Base-by-base conservation (phyloP, 2,797 vertebrate species). In the Myotis planiceps region DNA sequence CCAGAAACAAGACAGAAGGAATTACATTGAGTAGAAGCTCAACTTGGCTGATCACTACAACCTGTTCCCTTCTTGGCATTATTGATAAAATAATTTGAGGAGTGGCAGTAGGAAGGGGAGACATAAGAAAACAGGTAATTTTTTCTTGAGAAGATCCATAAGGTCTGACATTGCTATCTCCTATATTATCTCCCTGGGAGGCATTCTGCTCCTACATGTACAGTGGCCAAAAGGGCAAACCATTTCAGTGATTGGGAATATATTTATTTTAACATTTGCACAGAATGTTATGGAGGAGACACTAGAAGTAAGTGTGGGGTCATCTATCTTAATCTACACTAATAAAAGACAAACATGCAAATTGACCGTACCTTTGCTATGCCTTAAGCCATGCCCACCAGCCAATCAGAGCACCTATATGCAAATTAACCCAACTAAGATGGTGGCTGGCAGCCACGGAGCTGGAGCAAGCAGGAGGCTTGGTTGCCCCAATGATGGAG, bases 201-300 rank as follows among this genome's bases (percentile, higher is more conserved):
- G 25, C 63, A 66, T 53, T 32, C 66, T 88, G 55, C 51, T 74
- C 25, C 47, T 66, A 3, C 7, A 4, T n/a, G 29, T 29, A 34
- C 80, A 75, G 2, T 18, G 27, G 37, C 82, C 47, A 23, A 79
- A 88, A n/a, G 39, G 82, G 15, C 18, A 71, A 32, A 58, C 55
- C 47, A 4, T 88, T 82, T 74, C 74, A 53, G 49, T 45, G 72
- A 25, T 8, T 34, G 27, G 79, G 68, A 63, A 34, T 80, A 37
- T 55, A 71, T 82, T 84, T 88, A 75, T 42, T 79, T 65, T 88
- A 80, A 53, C 21, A 32, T 92, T 94, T 92, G 53, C 86, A 39
- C 58, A 69, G 51, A 60, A 49, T 60, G 71, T 45, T 88, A 66
- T 21, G 45, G 23, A 84, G 34, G 55, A 94, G 82, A 79, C 16